phyloP scores from a whole-genome alignment of 2,888 invertebrate species.

The Entomobrya proxima region DNA sequence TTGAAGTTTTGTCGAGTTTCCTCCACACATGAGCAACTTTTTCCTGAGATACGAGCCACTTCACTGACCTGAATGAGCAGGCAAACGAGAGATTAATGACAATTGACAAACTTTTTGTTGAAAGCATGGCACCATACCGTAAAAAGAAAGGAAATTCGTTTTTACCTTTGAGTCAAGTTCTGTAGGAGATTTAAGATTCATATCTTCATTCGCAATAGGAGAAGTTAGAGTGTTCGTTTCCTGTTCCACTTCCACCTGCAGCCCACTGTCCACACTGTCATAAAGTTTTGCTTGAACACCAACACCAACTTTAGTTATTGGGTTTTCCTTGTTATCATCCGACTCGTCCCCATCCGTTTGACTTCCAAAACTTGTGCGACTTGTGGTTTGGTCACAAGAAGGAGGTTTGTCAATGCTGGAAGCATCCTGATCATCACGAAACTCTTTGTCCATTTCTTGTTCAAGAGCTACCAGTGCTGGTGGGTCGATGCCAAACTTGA shows the following conservation, averaged over 20 bases:
- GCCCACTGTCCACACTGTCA: conserved; percentile 77
- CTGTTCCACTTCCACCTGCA: conserved; percentile 76
- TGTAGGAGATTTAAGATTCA: conserved; percentile 79
- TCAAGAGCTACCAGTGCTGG: conserved; percentile 89
- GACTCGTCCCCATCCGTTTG: conserved; percentile 69
- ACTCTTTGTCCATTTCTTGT: conserved; percentile 90
- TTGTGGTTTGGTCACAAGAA: conserved; percentile 63
- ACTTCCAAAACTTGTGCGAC: conserved; percentile 69
- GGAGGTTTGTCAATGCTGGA: conserved; percentile 45
- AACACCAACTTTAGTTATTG: conserved; percentile 52
- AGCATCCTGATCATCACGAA: conserved; percentile 77
- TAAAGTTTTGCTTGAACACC: conserved; percentile 72
- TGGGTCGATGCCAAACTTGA: conserved; percentile 87
- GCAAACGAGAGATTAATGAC: not conserved
- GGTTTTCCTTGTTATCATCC: conserved; percentile 73
- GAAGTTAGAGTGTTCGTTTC: conserved; percentile 12
- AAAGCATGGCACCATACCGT: not conserved
- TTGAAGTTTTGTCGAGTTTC: conserved; percentile 85
- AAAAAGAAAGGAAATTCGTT: not conserved
- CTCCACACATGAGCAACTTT: conserved; percentile 84
- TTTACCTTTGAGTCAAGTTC: conserved; percentile 83
- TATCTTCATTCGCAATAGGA: conserved; percentile 30
- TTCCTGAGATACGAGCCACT: conserved; percentile 85
- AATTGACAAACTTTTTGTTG: not conserved
- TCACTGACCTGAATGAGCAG: conserved; percentile 81